A percentile compares a stretch with the other conserved stretches of the same genome.
Evolutionary conservation across 2,888 invertebrate genomes (phyloP).

Genomic region (Apotomis betuletana): DNA sequence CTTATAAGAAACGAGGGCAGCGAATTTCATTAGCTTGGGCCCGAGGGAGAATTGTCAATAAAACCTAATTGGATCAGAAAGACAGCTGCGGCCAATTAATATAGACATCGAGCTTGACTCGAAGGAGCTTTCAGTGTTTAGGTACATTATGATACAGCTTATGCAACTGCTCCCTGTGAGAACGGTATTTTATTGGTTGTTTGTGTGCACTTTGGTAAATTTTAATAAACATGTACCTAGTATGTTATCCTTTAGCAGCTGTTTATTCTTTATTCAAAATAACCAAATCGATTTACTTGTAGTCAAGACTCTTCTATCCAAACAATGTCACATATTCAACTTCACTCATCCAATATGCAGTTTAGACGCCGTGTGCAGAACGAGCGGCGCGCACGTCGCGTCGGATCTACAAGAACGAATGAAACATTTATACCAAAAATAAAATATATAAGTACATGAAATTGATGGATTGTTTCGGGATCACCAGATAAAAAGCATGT

Average conservation of each 20-base stretch:
- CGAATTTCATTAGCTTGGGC: constrained; percentile 55
- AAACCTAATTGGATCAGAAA: constrained; percentile 63
- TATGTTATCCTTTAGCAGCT: too few relatives aligned
- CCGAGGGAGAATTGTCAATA: constrained; percentile 62
- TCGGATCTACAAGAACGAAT: not conserved
- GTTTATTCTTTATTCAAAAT: not conserved
- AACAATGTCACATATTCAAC: not conserved
- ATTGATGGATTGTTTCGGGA: too few relatives aligned
- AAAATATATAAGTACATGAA: too few relatives aligned
- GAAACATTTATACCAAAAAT: not conserved
- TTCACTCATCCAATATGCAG: constrained; percentile 10
- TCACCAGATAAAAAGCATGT: too few relatives aligned
- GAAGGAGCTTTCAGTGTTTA: not conserved
- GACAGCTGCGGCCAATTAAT: constrained; percentile 64
- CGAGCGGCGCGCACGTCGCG: not conserved
- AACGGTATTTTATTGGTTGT: too few relatives aligned
- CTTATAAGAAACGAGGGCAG: constrained; percentile 32
- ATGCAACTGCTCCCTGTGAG: too few relatives aligned
- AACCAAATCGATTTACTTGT: not conserved
- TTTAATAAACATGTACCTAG: too few relatives aligned
- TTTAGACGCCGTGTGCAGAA: constrained; percentile 4
- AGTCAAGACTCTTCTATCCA: too few relatives aligned
- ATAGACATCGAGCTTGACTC: constrained; percentile 29
- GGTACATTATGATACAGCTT: too few relatives aligned
- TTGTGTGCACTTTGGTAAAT: too few relatives aligned